These are phyloP conservation scores for Pocillopora verrucosa DNA, from an alignment of 64 coral and sea anemone species.

Conservation along the genomic window DNA sequence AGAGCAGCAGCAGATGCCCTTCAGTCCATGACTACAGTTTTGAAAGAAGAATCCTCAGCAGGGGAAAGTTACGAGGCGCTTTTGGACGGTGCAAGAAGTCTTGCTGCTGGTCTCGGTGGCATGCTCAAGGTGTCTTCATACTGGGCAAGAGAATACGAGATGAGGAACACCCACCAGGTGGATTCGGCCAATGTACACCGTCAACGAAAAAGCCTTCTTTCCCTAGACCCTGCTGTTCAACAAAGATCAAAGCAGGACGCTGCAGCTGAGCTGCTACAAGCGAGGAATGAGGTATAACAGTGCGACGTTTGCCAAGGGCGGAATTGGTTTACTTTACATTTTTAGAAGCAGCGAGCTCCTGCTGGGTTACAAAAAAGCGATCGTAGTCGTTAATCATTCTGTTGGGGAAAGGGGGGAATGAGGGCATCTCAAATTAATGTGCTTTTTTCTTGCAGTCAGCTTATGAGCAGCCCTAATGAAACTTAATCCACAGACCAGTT, in stretches of 20 bases:
- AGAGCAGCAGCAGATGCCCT: conserved; percentile 20
- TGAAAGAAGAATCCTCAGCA: conserved; percentile 7
- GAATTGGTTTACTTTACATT: no score
- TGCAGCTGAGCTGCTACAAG: neutral
- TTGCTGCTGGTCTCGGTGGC: conserved; percentile 36
- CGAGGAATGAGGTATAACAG: neutral
- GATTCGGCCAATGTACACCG: neutral
- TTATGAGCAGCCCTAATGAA: no score
- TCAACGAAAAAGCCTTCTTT: neutral
- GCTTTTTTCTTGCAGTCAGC: no score
- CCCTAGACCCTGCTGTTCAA: neutral
- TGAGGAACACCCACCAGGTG: no score
- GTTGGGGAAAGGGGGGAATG: no score
- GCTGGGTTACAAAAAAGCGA: neutral
- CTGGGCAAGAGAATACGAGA: neutral
- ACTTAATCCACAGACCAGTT: no score
- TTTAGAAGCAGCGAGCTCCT: neutral
- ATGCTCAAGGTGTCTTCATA: conserved; percentile 11
- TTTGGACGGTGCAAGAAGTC: conserved; percentile 1
- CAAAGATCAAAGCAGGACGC: neutral
- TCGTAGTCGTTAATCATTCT: no score
- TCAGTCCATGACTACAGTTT: conserved; percentile 13
- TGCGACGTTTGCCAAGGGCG: no score
- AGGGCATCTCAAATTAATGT: no score
- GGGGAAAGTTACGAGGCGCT: conserved; percentile 10